Percentiles rank a stretch among this genome's conserved stretches.
phyloP scores from a whole-genome alignment of 92 coral and sea anemone species.

The Epizoanthus stellaris region DNA sequence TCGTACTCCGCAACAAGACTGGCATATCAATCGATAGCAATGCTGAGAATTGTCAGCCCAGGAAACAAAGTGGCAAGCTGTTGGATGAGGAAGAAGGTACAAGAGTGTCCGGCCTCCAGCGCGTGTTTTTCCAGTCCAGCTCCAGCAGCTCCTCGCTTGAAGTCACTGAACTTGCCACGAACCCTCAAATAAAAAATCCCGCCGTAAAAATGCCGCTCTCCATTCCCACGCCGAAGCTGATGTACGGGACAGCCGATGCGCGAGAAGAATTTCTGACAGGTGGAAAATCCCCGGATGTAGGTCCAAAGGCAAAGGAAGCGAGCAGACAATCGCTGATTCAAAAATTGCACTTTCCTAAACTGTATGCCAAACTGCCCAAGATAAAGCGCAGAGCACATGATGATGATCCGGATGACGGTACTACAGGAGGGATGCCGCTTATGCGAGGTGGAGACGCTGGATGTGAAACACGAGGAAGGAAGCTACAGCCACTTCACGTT shows the following conservation, averaged over 20 bases:
- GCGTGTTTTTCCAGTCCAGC: slow-evolving; percentile 13
- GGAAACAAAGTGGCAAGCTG: neutral
- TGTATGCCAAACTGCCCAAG: neutral
- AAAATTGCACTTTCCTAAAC: slow-evolving; percentile 16
- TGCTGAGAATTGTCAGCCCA: neutral
- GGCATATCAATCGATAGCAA: neutral
- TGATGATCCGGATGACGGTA: neutral
- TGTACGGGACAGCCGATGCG: too few species aligned
- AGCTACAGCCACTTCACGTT: slow-evolving; percentile 14
- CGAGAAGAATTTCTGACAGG: too few species aligned
- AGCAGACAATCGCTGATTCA: neutral
- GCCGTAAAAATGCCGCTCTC: too few species aligned
- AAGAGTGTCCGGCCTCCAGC: neutral
- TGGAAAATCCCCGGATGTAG: too few species aligned
- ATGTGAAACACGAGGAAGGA: neutral
- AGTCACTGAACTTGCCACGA: neutral
- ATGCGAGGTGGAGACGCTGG: slow-evolving; percentile 1
- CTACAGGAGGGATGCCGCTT: neutral
- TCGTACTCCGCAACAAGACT: neutral
- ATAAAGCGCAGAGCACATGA: neutral
- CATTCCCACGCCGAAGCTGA: too few species aligned
- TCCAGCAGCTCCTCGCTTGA: neutral
- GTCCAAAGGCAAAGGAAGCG: too few species aligned
- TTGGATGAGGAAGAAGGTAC: neutral
- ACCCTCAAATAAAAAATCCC: neutral